Evolutionary conservation across 2,113 vertebrate species (phyloP).

Genomic region (Leucosticte australis): DNA sequence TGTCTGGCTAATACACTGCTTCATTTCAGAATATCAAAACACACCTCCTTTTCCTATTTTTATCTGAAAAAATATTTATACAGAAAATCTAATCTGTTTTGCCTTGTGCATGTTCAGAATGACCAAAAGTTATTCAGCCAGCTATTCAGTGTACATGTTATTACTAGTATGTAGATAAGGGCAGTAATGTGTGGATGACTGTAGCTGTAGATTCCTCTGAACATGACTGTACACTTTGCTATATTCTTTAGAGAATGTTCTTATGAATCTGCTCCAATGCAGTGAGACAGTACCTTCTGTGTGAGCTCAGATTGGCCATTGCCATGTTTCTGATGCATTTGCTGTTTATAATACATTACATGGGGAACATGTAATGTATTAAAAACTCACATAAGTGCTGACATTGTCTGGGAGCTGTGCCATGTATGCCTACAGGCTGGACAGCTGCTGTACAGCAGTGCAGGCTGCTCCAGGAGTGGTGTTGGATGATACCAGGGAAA

Average conservation of each 20-base stretch:
- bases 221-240: not conserved
- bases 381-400: not conserved
- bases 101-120: not conserved
- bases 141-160: not conserved
- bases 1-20: not conserved
- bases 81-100: not conserved
- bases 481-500: not conserved
- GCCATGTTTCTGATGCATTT: not conserved
- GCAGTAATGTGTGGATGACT: not conserved
- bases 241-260: not conserved
- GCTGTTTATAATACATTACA: not conserved
- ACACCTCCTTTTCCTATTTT: not conserved
- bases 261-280: not conserved
- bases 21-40: not conserved
- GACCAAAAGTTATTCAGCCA: not conserved
- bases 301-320: not conserved
- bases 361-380: not conserved
- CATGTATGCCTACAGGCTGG: not conserved
- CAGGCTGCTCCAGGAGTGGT: not conserved
- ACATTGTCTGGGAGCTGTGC: not conserved
- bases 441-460: not conserved
- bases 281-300: not conserved
- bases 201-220: not conserved
- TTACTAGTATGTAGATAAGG: not conserved
- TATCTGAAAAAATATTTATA: not conserved